Base-by-base conservation (phyloP, 2,113 vertebrate genomes). In the Procavia capensis region DNA sequence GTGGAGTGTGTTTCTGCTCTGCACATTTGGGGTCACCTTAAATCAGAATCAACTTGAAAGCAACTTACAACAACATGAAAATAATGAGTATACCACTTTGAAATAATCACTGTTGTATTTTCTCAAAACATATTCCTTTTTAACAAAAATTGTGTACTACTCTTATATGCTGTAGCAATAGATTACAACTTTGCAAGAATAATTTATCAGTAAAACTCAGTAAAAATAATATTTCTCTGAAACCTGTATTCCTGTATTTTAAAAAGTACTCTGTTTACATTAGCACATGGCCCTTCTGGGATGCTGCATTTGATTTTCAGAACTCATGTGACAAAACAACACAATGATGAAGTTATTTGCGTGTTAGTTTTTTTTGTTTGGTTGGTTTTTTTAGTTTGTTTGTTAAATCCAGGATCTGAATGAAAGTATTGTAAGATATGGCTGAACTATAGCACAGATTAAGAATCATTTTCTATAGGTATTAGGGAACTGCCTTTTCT, bases 291-390 rank as follows among this genome's bases (percentile, higher is more conserved):
- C 36, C 31, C 87, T 61, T 45, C 0, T 2, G 29, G n/a, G 87
- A 93, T 76, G 24, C 20, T 93, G 61, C 47, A 78, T 90, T 83
- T 87, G 70, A 1, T 85, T 87, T 95, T 94, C 91, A 93, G 34
- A 91, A 64, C 84, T 16, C 29, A 27, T 59, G 27, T 75, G 72
- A 76, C 72, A 93, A 72, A 76, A 93, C 14, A n/a, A 27, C 80
- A 78, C 27, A 41, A 0, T 76, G 83, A 64, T 57, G 5, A 50
- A 85, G 76, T 72, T 78, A 61, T 94, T 81, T 90, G 36, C 63
- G 24, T 89, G 78, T 66, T n/a, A n/a, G 2, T 27, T 85, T 92
- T 85, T 88, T 17, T 90, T 88, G n/a, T n/a, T n/a, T n/a, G n/a
- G n/a, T n/a, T n/a, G n/a, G n/a, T n/a, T n/a, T n/a, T n/a, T n/a